Evolutionary conservation across 2,113 vertebrate species (phyloP).

Genomic region (Cryptotis parvus): DNA sequence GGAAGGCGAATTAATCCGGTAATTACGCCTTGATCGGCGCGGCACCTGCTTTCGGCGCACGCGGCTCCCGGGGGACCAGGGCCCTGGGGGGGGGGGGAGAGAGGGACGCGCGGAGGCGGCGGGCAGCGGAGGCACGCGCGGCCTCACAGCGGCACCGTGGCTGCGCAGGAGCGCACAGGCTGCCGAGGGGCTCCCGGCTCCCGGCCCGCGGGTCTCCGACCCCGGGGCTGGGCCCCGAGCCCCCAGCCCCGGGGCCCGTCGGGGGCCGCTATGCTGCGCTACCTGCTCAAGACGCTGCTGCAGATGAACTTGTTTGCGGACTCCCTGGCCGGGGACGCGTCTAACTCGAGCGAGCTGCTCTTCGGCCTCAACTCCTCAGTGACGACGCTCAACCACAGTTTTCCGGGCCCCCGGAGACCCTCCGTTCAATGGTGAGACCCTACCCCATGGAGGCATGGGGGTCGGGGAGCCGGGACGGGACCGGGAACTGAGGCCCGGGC

Average conservation of each 20-base stretch:
- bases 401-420: constrained; percentile 89
- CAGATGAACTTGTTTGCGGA: constrained; percentile 98
- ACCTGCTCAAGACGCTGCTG: constrained; percentile 96
- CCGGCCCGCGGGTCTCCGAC: constrained; percentile 76
- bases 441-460: neutral
- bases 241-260: neutral
- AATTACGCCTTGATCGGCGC: constrained; percentile 94
- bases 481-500: too few relatives aligned
- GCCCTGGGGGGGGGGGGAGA: constrained; percentile 77
- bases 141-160: constrained; percentile 69
- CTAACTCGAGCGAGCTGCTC: constrained; percentile 92
- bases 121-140: constrained; percentile 82
- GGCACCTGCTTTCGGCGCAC: constrained; percentile 93
- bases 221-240: constrained; percentile 64
- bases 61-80: constrained; percentile 79
- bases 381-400: constrained; percentile 87
- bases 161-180: constrained; percentile 60
- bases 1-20: constrained; percentile 94
- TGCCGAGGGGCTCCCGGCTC: constrained; percentile 80
- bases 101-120: constrained; percentile 85
- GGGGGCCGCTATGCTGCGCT: constrained; percentile 92
- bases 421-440: constrained; percentile 89
- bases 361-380: constrained; percentile 89
- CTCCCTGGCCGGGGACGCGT: constrained; percentile 87
- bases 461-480: too few relatives aligned